These are phyloP conservation scores for Glandiceps talaboti DNA, from an alignment of 53 echinoderm and acorn worm genomes.

Conservation along the genomic window DNA sequence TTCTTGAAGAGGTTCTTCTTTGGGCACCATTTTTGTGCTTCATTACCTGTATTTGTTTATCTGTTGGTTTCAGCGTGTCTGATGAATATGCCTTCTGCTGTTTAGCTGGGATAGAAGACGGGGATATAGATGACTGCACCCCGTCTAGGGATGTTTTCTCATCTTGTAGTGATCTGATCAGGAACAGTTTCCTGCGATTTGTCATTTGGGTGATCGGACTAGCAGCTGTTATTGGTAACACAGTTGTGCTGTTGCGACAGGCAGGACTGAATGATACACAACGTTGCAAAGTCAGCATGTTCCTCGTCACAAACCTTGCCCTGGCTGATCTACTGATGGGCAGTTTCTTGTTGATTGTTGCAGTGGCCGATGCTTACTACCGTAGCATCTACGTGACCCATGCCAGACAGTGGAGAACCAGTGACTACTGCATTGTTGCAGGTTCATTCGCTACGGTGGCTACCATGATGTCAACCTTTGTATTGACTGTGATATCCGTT, in stretches of 20 bases:
- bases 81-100: slow-evolving; percentile 86
- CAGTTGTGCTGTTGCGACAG: slow-evolving; percentile 63
- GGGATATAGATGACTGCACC: slow-evolving; percentile 30
- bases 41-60: no score
- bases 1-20: no score
- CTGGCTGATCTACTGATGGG: slow-evolving; percentile 93
- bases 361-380: slow-evolving; percentile 60
- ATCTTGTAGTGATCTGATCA: slow-evolving; percentile 91
- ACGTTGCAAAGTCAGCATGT: slow-evolving; percentile 60
- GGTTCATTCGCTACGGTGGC: slow-evolving; percentile 92
- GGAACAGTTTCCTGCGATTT: slow-evolving; percentile 64
- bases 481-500: slow-evolving; percentile 79
- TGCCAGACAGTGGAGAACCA: slow-evolving; percentile 47
- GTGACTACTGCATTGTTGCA: slow-evolving; percentile 59
- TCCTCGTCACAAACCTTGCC: slow-evolving; percentile 88
- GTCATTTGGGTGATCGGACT: slow-evolving; percentile 82
- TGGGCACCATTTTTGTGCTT: no score
- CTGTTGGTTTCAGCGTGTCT: slow-evolving; percentile 26
- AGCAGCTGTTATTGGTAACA: slow-evolving; percentile 61
- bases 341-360: slow-evolving; percentile 84
- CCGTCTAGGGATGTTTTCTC: slow-evolving; percentile 73
- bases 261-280: slow-evolving; percentile 39
- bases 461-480: slow-evolving; percentile 84
- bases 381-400: slow-evolving; percentile 62
- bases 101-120: slow-evolving; percentile 15